Evolutionary conservation across 30 jellyfish, hydroid and myxozoan genomes (phyloP), one percentile per base, ranked within the genome.

Genomic region (Haliclystus octoradiatus): DNA sequence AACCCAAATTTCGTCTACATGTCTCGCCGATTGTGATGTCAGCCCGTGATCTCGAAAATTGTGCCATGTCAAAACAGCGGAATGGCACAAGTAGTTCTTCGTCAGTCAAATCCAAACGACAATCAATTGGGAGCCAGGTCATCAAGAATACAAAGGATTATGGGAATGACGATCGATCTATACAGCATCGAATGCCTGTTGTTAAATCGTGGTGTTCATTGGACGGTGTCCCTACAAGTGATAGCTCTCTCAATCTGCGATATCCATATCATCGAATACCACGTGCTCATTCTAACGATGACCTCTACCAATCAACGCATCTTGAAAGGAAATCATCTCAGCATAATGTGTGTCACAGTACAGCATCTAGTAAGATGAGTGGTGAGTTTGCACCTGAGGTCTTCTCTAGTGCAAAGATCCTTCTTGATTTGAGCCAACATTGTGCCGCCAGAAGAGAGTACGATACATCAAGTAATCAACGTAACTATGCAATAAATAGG

Each of bases 1-100:
- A 85, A 71, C 96, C 96, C 4, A 88, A 85, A 22, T 63, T 85
- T 63, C 84, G 96, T 26, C 96, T 92, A 1, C 96, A 85, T 70
- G 74, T 85, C 46, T 84, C 96, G 13, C 96, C 96, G 30, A 85
- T 85, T 14, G 93, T 86, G 0, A 70, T 85, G 7, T 64, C 96
- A 5, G 9, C 25, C 12, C 30, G 30, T 13, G 30, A 53, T 53
- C 30, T 26, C 26, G 68, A 53, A 5, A 12, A 13, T 53, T 53
- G 68, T 24, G 13, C 68, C 68, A 13, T n/a, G 34, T 15, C n/a
- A 26, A 62, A 69, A 33, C 34, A 15, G 40, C 15, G 50, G 28
- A 28, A n/a, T 13, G 68, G 25, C 26, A n/a, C 27, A 15, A 33
- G 76, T 0, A 31, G 71, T 9, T 30, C 7, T 15, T 31, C 79